These are phyloP conservation scores for Porites evermanni DNA, from an alignment of 92 coral and sea anemone genomes.

Conservation along the genomic window DNA sequence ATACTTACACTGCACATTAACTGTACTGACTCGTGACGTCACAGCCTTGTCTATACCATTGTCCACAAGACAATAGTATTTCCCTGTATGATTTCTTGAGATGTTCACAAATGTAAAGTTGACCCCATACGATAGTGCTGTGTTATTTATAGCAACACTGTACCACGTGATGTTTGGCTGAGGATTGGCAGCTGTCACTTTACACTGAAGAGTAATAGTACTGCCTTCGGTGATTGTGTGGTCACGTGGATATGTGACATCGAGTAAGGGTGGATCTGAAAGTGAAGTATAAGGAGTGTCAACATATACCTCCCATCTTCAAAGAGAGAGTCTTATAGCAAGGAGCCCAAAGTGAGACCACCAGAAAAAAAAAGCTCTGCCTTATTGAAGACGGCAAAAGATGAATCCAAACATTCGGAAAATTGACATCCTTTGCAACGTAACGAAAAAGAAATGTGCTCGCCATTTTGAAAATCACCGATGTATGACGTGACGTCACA, in stretches of 20 bases:
- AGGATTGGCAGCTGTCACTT: conserved; percentile 19
- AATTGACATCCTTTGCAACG: no score
- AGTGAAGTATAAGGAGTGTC: not conserved
- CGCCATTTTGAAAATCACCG: no score
- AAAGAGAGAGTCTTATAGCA: no score
- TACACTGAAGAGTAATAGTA: not conserved
- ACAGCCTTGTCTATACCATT: not conserved
- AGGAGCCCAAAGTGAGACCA: no score
- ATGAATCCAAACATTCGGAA: no score
- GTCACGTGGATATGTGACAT: no score
- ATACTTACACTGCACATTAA: not conserved
- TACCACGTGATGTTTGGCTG: conserved; percentile 37
- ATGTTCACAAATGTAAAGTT: not conserved
- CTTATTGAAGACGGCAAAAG: no score
- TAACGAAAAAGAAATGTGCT: no score
- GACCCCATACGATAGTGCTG: not conserved
- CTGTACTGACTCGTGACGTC: not conserved
- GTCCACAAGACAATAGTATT: not conserved
- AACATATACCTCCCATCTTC: no score
- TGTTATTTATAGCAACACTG: not conserved
- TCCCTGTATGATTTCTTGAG: not conserved
- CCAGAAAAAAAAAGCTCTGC: no score
- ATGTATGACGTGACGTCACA: no score
- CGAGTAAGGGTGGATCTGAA: not conserved
- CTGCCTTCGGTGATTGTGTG: not conserved